These are phyloP conservation scores for Thunnus albacares DNA, from an alignment of 2,797 vertebrate species.

Conservation along the genomic window DNA sequence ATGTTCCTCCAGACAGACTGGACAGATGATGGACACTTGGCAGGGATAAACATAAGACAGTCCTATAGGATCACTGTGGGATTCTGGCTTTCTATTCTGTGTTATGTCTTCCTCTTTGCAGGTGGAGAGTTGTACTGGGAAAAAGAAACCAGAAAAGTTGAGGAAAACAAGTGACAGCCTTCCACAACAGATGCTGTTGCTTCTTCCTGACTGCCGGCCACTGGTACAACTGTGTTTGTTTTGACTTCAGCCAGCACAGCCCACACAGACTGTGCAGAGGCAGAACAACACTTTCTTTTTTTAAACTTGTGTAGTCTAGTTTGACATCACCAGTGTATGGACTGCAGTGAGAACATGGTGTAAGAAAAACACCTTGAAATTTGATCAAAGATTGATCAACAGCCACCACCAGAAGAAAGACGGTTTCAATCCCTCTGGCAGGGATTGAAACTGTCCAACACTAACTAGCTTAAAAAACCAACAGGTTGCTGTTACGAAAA, in stretches of 20 bases:
- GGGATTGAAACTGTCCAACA: neutral
- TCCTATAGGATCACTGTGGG: constrained; percentile 51
- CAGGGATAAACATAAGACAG: constrained; percentile 44
- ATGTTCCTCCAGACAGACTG: constrained; percentile 25
- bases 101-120: constrained; percentile 54
- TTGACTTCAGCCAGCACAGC: constrained; percentile 67
- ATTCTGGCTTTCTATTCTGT: constrained; percentile 42
- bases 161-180: constrained; percentile 73
- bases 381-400: neutral
- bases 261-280: constrained; percentile 65
- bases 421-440: neutral
- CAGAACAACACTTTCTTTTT: constrained; percentile 27
- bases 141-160: constrained; percentile 61
- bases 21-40: constrained; percentile 58
- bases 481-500: too few species aligned
- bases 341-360: constrained; percentile 28
- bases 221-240: constrained; percentile 72
- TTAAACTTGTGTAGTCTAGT: constrained; percentile 39
- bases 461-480: too few species aligned
- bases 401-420: neutral
- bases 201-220: constrained; percentile 66
- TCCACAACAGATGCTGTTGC: constrained; percentile 69
- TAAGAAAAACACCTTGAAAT: constrained; percentile 38
- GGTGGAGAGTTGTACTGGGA: constrained; percentile 51
- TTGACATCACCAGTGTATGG: constrained; percentile 49